Base-by-base conservation (phyloP, 92 coral and sea anemone species). In the Isaurus tuberculatus region DNA sequence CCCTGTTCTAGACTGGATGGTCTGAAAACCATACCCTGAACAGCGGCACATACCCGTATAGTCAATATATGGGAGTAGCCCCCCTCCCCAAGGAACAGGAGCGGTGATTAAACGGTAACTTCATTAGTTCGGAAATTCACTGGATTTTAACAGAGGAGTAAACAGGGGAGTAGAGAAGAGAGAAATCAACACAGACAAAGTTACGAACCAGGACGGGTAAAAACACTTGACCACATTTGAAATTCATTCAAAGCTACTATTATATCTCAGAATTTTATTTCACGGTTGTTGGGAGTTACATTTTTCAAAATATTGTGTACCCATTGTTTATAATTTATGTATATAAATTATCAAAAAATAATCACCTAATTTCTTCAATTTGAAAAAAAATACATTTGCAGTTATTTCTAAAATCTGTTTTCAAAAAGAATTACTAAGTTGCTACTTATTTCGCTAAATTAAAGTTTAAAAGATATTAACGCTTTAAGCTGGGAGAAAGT, bases 281-380 rank as follows among this genome's bases (percentile, higher is more conserved):
- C 65, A 3, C 31, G 46, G 10, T 28, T 73, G 42, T 48, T 29
- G 28, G 20, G 42, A 31, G 65, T 51, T 55, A n/a, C 65, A 51
- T 74, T 49, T 30, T 51, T 28, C 44, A 74, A 51, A 28, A 29
- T 49, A 74, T 20, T 23, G 8, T 49, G 65, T 49, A 53, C 27
- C 20, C 53, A 51, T 74, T 32, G 37, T 72, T 55, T 51, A 49
- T 74, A 51, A 51, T 74, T 74, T 31, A 74, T 34, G 27, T 30
- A 28, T 30, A 74, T 51, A 15, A 74, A 31, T 42, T 74, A 74
- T 51, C 44, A 30, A 74, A 28, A 34, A n/a, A n/a, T 32, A 51
- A 53, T 74, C 65, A 74, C 44, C 65, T 74, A 74, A 51, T 31
- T 27, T 74, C 25, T 74, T 51, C 53, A 74, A 29, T 28, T 31